These are phyloP conservation scores for Climacteris rufus DNA, from an alignment of 2,113 vertebrate genomes.

Conservation along the genomic window DNA sequence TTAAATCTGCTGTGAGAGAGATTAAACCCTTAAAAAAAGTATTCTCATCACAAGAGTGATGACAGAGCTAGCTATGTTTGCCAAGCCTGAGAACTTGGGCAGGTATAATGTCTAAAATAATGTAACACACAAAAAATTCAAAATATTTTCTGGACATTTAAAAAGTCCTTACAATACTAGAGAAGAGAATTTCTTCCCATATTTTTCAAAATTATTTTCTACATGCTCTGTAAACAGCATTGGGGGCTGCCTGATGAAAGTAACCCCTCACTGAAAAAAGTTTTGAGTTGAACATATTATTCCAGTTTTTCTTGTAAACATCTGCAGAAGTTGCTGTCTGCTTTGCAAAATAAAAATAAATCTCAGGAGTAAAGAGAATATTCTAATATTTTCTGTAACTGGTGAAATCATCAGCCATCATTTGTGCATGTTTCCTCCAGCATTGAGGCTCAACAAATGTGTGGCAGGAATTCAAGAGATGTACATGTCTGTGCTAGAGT, in stretches of 20 bases:
- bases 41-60: background rate
- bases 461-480: slow-evolving; percentile 32
- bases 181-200: background rate
- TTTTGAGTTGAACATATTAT: background rate
- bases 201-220: background rate
- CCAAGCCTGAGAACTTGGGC: background rate
- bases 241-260: background rate
- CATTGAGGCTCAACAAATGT: slow-evolving; percentile 19
- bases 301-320: background rate
- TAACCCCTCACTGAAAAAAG: background rate
- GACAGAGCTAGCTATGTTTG: background rate
- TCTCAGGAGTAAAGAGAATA: background rate
- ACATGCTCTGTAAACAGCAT: background rate
- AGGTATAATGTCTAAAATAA: background rate
- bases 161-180: background rate
- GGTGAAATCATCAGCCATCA: slow-evolving; percentile 43
- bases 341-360: background rate
- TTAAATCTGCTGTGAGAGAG: background rate
- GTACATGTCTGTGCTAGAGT: background rate
- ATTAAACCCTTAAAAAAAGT: background rate
- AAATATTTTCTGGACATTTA: background rate
- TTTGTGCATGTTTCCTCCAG: slow-evolving; percentile 39
- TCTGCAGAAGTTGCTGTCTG: background rate
- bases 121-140: background rate
- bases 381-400: slow-evolving; percentile 37